Evolutionary conservation across 2,797 vertebrate genomes (phyloP), one percentile per base, ranked within the genome.

Genomic region (Sebastes ruberrimus): DNA sequence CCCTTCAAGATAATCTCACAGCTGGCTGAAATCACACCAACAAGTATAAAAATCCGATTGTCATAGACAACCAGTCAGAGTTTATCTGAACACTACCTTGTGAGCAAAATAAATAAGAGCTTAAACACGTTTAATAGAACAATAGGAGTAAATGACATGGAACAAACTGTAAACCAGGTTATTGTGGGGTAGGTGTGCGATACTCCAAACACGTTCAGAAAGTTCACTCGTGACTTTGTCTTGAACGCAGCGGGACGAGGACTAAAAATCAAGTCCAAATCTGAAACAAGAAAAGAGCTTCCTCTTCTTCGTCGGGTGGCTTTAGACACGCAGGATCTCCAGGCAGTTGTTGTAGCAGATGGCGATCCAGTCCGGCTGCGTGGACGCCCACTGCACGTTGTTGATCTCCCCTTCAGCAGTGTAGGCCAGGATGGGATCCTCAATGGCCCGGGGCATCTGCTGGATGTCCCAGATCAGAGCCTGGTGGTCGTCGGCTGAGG

Each of bases 341-440:
- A 99, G 96, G 94, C 98, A 99, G 96, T 99, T 99, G 96, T 99
- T 99, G 95, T 98, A 99, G 95, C 98, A 99, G 95, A 99, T 99
- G 90, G 98, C 97, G 76, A 98, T 99, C 98, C 98, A 99, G 96
- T 99, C 98, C 0, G 98, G 99, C 94, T 99, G 98, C 35, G 98
- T 99, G 16, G 98, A 99, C 11, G 98, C 99, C 98, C 99, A 99
- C 95, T 99, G 99, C 89, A 99, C 98, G 30, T 99, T 99, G 96
- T 99, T 99, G 95, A 99, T 99, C 94, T 99, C 98, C 27, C 98
- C 98, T 88, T 99, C 98, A 0, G 98, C 97, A 9, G 98, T 99
- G 94, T 99, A 99, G 71, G 98, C 99, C 95, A 99, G 95, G 92
- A 99, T 99, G 6, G 98, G 99, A 89, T 99, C 98, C 93, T 99